Percentiles rank a stretch among this genome's conserved stretches.
These are phyloP conservation scores for Octopus bimaculoides DNA, from an alignment of 1,140 invertebrate genomes.

Conservation along the genomic window DNA sequence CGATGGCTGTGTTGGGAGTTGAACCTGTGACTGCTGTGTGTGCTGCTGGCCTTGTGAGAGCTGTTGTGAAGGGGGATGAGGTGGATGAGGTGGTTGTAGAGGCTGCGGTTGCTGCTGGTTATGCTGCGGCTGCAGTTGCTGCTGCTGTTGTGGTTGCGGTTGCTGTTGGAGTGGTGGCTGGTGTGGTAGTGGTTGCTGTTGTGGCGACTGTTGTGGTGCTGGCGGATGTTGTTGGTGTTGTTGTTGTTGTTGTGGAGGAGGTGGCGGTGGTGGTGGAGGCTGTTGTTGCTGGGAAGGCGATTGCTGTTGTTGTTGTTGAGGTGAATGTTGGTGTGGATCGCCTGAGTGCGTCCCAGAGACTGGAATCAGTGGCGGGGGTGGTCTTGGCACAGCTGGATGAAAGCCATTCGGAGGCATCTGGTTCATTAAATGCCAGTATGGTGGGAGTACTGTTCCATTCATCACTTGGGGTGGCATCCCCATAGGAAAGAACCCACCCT, in stretches of 20 bases:
- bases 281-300: neutral
- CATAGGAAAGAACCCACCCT: constrained; percentile 27
- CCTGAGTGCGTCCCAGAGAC: constrained; percentile 16
- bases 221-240: constrained; percentile 12
- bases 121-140: neutral
- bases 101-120: neutral
- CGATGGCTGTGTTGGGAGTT: constrained; percentile 51
- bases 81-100: neutral
- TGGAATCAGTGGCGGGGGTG: constrained; percentile 38
- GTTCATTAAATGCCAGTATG: constrained; percentile 48
- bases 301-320: constrained; percentile 8
- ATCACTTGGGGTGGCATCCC: constrained; percentile 26
- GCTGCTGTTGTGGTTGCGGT: constrained; percentile 58
- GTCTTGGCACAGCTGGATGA: constrained; percentile 20
- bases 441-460: constrained; percentile 37
- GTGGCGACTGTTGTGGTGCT: constrained; percentile 13
- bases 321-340: constrained; percentile 23
- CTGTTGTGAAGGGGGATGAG: neutral
- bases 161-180: neutral
- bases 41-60: neutral
- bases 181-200: neutral
- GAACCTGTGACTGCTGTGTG: constrained; percentile 32
- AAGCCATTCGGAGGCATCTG: constrained; percentile 33
- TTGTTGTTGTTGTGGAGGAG: constrained; percentile 8
- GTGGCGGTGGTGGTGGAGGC: neutral